Conservation (phyloP, 2,113 vertebrate species). For the Circaetus cinerascens region DNA sequence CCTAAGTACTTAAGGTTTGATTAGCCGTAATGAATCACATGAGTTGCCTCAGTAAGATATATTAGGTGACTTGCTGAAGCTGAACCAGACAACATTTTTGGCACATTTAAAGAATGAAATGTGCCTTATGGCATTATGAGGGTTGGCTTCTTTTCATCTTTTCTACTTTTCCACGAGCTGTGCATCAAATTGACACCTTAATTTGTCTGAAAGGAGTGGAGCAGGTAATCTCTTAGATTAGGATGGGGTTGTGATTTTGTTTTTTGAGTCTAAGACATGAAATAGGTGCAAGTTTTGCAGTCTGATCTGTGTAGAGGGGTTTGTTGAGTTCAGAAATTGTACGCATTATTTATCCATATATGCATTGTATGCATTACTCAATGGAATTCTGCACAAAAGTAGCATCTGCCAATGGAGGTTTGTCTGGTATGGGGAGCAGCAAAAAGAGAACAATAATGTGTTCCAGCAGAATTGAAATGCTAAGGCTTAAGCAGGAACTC, state of each 20-base stretch:
- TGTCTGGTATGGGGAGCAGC: neutral
- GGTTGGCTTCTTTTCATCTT: neutral
- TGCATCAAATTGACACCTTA: neutral
- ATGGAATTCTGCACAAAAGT: neutral
- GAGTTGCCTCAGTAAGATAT: neutral
- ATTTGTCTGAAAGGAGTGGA: neutral
- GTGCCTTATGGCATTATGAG: neutral
- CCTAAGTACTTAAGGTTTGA: neutral
- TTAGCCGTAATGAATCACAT: slow-evolving; percentile 11
- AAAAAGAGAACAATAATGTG: neutral
- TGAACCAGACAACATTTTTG: neutral
- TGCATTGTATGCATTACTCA: neutral
- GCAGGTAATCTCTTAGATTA: neutral
- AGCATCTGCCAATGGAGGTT: neutral
- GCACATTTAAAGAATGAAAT: neutral
- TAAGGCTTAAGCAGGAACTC: neutral
- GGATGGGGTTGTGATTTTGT: neutral
- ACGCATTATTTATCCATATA: neutral
- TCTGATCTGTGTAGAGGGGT: neutral
- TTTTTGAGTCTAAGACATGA: neutral
- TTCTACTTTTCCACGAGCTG: neutral
- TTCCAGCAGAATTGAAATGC: neutral
- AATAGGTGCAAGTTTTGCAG: neutral
- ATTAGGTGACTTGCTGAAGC: neutral
- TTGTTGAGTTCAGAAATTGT: neutral